These are phyloP conservation scores for Spodoptera picta DNA, from an alignment of 2,888 invertebrate genomes.

Conservation along the genomic window DNA sequence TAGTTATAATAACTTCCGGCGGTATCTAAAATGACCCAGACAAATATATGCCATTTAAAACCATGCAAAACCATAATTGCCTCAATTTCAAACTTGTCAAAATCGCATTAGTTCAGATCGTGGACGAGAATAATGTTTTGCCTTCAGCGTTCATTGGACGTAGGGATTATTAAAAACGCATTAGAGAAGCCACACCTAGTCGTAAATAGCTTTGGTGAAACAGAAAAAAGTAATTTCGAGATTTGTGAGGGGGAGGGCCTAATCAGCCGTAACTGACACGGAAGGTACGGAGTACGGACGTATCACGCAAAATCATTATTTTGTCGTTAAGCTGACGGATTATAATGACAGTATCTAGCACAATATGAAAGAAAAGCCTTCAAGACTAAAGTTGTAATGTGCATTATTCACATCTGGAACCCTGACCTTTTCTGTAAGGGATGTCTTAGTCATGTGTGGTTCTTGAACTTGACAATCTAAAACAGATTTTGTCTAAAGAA, in stretches of 20 bases:
- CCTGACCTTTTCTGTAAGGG: conserved; percentile 24
- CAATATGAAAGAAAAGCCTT: conserved; percentile 67
- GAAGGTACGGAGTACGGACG: conserved; percentile 81
- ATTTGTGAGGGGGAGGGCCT: conserved; percentile 79
- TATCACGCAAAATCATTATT: conserved; percentile 88
- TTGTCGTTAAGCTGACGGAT: conserved; percentile 84
- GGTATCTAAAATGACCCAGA: conserved; percentile 65
- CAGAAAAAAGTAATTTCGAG: conserved; percentile 84
- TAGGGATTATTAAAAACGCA: conserved; percentile 87
- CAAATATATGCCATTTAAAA: conserved; percentile 81
- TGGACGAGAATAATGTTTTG: conserved; percentile 76
- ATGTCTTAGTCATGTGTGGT: conserved; percentile 11
- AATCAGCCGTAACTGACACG: conserved; percentile 86
- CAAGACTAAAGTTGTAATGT: conserved; percentile 51
- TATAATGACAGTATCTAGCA: conserved; percentile 76
- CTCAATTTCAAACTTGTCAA: conserved; percentile 88
- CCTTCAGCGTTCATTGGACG: conserved; percentile 83
- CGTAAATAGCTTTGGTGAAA: conserved; percentile 78
- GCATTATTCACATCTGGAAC: conserved; percentile 39
- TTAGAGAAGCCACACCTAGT: conserved; percentile 85
- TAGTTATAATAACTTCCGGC: conserved; percentile 72
- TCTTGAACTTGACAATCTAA: conserved; percentile 16
- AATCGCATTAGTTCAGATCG: conserved; percentile 85
- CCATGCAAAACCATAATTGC: conserved; percentile 84
- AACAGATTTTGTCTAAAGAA: not conserved